These are phyloP conservation scores for Drosophila bunnanda DNA, from an alignment of 2,888 invertebrate species.

Conservation along the genomic window DNA sequence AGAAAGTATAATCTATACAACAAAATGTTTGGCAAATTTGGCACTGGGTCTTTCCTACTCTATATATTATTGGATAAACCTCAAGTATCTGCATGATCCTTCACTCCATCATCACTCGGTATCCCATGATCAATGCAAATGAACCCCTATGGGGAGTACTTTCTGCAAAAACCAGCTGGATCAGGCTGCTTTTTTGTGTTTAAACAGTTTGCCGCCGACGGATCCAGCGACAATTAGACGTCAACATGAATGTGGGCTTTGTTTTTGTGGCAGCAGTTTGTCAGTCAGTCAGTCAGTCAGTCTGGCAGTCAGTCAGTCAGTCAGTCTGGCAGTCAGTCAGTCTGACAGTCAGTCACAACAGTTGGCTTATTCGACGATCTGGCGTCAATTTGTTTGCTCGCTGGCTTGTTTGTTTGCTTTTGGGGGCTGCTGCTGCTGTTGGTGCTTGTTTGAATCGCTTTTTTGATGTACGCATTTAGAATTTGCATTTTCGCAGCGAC, in stretches of 20 bases:
- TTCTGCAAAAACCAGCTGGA: constrained; percentile 10
- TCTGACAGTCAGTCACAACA: not conserved
- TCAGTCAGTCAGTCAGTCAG: constrained; percentile 2
- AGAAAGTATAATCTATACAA: too few species aligned
- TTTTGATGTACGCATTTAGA: constrained; percentile 61
- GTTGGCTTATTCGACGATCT: constrained; percentile 29
- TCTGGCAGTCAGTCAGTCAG: not conserved
- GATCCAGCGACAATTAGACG: constrained; percentile 29
- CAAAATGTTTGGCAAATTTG: too few species aligned
- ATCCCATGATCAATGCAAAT: constrained; percentile 11
- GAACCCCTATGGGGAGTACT: not conserved
- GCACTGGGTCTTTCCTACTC: too few species aligned
- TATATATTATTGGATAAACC: not conserved
- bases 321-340: not conserved
- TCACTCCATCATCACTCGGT: not conserved
- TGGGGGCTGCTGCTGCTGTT: constrained; percentile 10
- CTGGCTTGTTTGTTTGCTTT: constrained; percentile 32
- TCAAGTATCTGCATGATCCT: not conserved
- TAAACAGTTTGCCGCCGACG: constrained; percentile 24
- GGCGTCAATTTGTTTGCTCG: constrained; percentile 33
- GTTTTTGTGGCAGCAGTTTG: constrained; percentile 14
- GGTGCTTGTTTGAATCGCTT: constrained; percentile 31
- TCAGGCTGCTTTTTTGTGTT: constrained; percentile 6
- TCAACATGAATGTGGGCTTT: constrained; percentile 26
- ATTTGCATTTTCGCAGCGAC: constrained; percentile 60